Percentiles rank a stretch among this genome's conserved stretches.
Evolutionary conservation across 2,888 invertebrate species (phyloP).

Genomic region (Dorcus hopei): DNA sequence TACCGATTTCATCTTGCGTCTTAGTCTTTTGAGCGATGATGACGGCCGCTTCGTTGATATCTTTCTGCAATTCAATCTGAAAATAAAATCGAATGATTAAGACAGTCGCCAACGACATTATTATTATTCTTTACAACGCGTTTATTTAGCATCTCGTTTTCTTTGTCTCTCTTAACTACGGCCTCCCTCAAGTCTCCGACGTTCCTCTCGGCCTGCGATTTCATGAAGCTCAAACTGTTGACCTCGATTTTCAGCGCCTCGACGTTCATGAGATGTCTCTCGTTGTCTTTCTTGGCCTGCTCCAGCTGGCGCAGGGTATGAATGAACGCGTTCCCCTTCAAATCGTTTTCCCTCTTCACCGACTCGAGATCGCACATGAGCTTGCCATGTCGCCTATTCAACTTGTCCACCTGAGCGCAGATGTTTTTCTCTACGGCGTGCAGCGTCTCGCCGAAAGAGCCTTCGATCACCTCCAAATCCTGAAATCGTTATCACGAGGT

Average conservation of each 20-base stretch:
- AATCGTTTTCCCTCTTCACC: slow-evolving; percentile 31
- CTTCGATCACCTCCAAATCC: slow-evolving; percentile 25
- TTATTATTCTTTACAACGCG: slow-evolving; percentile 31
- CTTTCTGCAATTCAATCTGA: slow-evolving; percentile 40
- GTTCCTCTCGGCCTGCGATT: slow-evolving; percentile 16
- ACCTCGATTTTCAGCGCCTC: slow-evolving; percentile 38
- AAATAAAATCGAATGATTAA: slow-evolving; percentile 11
- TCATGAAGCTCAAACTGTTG: slow-evolving; percentile 25
- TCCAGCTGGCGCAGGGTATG: slow-evolving; percentile 30
- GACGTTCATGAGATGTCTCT: slow-evolving; percentile 31
- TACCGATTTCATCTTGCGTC: slow-evolving; percentile 43
- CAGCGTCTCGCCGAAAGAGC: slow-evolving; percentile 9
- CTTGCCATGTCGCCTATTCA: slow-evolving; percentile 31
- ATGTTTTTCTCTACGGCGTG: slow-evolving; percentile 17
- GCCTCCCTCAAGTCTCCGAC: slow-evolving; percentile 19
- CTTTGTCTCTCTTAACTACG: slow-evolving; percentile 25
- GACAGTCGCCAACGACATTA: background rate
- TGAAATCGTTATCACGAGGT: slow-evolving; percentile 7
- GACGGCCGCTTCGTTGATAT: slow-evolving; percentile 42
- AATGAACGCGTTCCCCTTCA: slow-evolving; percentile 33
- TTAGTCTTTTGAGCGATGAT: slow-evolving; percentile 43
- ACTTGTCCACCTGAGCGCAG: slow-evolving; percentile 16
- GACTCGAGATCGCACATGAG: slow-evolving; percentile 33
- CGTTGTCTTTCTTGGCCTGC: slow-evolving; percentile 37
- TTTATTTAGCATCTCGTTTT: slow-evolving; percentile 30